Evolutionary conservation across 2,797 vertebrate genomes (phyloP).

Genomic region (Tamandua tetradactyla): DNA sequence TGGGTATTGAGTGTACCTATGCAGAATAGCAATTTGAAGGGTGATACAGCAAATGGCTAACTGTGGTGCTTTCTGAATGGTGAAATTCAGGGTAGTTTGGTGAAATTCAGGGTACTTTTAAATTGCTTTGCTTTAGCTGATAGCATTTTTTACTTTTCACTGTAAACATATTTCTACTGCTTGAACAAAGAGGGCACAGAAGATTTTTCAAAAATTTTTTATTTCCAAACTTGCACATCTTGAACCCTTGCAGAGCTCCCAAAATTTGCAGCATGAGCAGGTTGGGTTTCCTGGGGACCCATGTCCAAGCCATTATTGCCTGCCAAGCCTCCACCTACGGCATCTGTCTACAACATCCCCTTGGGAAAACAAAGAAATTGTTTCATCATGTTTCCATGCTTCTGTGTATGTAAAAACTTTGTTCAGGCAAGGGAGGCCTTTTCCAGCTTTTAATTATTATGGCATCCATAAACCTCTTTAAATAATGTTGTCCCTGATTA

Average conservation of each 20-base stretch:
- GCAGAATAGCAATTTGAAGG: not conserved
- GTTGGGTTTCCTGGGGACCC: not conserved
- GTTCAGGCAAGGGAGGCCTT: not conserved
- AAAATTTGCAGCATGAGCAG: not conserved
- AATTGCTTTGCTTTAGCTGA: not conserved
- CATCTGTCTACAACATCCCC: rapidly evolving
- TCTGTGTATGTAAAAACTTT: not conserved
- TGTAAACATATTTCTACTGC: not conserved
- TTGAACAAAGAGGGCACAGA: not conserved
- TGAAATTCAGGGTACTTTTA: not conserved
- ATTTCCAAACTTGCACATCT: not conserved
- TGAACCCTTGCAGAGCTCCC: not conserved
- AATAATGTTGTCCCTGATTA: not conserved
- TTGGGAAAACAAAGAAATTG: not conserved
- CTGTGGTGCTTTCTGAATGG: not conserved
- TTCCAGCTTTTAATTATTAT: not conserved
- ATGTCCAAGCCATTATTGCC: not conserved
- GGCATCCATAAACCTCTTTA: not conserved
- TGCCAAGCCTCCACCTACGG: not conserved
- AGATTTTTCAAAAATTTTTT: not conserved
- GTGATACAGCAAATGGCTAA: not conserved
- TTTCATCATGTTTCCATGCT: not conserved
- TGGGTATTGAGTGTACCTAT: rapidly evolving
- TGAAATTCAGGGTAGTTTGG: not conserved
- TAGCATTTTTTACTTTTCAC: not conserved